Base-by-base conservation (phyloP, 2,888 invertebrate genomes). In the Polydrusus tereticollis region DNA sequence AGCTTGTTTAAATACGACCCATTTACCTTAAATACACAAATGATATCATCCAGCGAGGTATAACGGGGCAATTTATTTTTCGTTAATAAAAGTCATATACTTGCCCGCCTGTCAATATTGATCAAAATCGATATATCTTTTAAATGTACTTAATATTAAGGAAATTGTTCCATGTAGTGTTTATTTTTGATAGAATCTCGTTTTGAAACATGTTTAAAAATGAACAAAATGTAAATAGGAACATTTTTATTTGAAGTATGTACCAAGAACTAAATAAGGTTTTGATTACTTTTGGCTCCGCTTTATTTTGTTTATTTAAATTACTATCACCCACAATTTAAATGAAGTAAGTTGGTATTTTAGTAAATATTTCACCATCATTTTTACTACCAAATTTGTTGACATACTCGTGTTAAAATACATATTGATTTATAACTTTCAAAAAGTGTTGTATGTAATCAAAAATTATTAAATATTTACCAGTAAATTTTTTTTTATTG, bases 1-100 rank as follows among this genome's bases (percentile, higher is more conserved):
- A 72, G 66, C 38, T 36, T 52, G 59, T 38, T 65, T 45, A 72
- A 72, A 72, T 72, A 72, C 70, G 65, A 72, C 72, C 72, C 67
- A 72, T 66, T 72, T 72, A 72, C 58, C 36, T 62, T 57, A 43
- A 59, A 43, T 60, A 66, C 62, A 67, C 67, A 71, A 50, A 47
- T 64, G 65, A 65, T 70, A 70, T 65, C 65, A 58, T 65, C 38
- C 36, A 38, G 41, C 38, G 23, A 38, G n/a, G 36, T 58, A 26
- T 43, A 59, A 43, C 26, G 43, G 43, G 43, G 59, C 43, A 59
- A 59, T 41, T 43, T 59, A 59, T 59, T 23, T 58, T 59, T 59
- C 43, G 59, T 59, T 59, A 59, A 59, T 59, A 59, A 59, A 59
- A 59, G 14, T 10, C 43, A 21, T 29, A 29, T 52, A 55, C 52